Conservation (phyloP, 2,113 vertebrate genomes). For the Phyllostomus discolor region DNA sequence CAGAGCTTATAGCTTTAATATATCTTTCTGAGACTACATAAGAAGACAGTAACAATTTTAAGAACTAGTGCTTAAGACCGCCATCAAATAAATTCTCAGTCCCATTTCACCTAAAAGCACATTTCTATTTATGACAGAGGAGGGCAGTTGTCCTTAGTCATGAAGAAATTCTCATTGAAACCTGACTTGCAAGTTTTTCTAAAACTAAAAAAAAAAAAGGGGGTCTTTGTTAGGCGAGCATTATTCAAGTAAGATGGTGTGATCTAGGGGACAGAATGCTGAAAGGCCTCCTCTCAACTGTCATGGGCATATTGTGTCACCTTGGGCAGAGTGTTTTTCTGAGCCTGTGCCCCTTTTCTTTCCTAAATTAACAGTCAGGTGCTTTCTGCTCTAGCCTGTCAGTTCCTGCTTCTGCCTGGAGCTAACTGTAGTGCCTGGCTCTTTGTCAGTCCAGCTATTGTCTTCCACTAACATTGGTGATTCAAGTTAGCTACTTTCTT, state of each 20-base stretch:
- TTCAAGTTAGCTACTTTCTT: background rate
- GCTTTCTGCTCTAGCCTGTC: background rate
- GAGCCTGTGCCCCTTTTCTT: background rate
- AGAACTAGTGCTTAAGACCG: slow-evolving; percentile 47
- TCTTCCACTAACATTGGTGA: background rate
- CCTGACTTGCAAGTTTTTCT: slow-evolving; percentile 8
- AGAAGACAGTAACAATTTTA: slow-evolving; percentile 44
- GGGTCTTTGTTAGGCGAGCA: background rate
- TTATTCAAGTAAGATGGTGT: background rate
- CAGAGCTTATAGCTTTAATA: slow-evolving; percentile 53
- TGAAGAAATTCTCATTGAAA: slow-evolving; percentile 41
- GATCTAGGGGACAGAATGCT: background rate
- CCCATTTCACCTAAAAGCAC: slow-evolving; percentile 48
- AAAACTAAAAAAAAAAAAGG: background rate
- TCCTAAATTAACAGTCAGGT: too few species aligned
- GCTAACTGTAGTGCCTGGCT: background rate
- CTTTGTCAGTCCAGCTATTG: background rate
- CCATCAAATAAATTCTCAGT: slow-evolving; percentile 51
- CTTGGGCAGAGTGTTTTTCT: background rate
- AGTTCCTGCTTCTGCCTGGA: background rate
- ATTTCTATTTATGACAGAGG: slow-evolving; percentile 57
- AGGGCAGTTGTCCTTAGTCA: slow-evolving; percentile 26
- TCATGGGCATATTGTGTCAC: background rate
- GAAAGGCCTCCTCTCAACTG: background rate
- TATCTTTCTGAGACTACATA: slow-evolving; percentile 9